Evolutionary conservation across 2,888 invertebrate species (phyloP).

Genomic region (Prosopocoilus inquinatus): DNA sequence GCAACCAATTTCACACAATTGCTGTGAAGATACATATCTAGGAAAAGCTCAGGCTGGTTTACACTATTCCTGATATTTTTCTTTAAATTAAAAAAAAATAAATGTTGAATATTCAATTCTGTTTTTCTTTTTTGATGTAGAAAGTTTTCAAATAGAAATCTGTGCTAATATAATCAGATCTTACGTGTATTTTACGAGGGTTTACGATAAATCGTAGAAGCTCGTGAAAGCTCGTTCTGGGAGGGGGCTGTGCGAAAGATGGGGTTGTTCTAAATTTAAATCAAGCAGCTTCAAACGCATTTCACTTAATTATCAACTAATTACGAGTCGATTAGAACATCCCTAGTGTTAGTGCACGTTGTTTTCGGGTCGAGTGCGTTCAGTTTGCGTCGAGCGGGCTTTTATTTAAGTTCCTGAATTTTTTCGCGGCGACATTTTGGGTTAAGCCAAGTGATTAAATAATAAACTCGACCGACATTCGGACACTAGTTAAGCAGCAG

Average conservation of each 20-base stretch:
- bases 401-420: conserved; percentile 5
- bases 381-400: conserved; percentile 26
- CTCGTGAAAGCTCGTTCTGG: conserved; percentile 37
- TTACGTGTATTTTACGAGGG: conserved; percentile 12
- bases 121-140: too few relatives aligned
- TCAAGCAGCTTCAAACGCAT: conserved; percentile 44
- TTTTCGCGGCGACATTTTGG: conserved; percentile 10
- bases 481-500: neutral
- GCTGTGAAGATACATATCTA: too few relatives aligned
- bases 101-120: too few relatives aligned
- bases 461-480: neutral
- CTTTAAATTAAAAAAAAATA: too few relatives aligned
- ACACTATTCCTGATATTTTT: too few relatives aligned
- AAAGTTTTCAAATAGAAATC: too few relatives aligned
- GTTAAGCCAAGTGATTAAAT: neutral
- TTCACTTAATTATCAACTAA: conserved; percentile 45
- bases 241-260: conserved; percentile 44
- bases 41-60: too few relatives aligned
- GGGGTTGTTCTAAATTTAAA: conserved; percentile 47
- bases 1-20: too few relatives aligned
- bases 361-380: conserved; percentile 35
- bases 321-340: conserved; percentile 39
- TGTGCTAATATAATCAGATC: too few relatives aligned
- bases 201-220: conserved; percentile 24
- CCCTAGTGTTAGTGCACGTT: conserved; percentile 39